These are phyloP conservation scores for Argentina silus DNA, from an alignment of 2,797 vertebrate genomes.

Conservation along the genomic window DNA sequence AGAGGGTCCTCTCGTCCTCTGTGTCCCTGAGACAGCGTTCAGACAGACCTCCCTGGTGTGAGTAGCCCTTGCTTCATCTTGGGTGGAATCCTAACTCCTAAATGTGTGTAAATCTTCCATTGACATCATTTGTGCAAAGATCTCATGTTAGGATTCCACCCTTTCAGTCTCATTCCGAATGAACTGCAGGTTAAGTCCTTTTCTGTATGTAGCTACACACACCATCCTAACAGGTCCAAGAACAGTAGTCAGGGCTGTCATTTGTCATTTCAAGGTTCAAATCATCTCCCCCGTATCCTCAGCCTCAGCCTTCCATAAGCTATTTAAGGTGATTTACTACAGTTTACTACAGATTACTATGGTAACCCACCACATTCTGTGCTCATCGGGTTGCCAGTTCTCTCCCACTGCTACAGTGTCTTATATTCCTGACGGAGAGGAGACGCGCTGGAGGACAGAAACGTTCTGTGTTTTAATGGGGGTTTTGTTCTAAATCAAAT, in stretches of 20 bases:
- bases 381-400: background rate
- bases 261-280: background rate
- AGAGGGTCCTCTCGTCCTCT: slow-evolving; percentile 85
- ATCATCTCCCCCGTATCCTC: background rate
- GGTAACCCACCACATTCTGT: slow-evolving; percentile 1
- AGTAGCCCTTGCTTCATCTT: slow-evolving; percentile 68
- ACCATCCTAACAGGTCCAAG: background rate
- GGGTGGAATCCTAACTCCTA: background rate
- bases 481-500: background rate
- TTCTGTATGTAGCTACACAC: background rate
- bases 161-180: no score
- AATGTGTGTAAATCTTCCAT: no score
- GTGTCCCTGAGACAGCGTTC: slow-evolving; percentile 83
- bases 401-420: background rate
- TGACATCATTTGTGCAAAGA: no score
- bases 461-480: background rate
- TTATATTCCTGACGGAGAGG: background rate
- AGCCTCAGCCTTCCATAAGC: background rate
- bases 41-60: slow-evolving; percentile 97
- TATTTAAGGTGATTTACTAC: background rate
- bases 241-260: background rate
- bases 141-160: no score
- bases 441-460: background rate
- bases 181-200: background rate
- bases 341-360: background rate